phyloP scores from a whole-genome alignment of 2,888 invertebrate species.

The Baccha elongata region DNA sequence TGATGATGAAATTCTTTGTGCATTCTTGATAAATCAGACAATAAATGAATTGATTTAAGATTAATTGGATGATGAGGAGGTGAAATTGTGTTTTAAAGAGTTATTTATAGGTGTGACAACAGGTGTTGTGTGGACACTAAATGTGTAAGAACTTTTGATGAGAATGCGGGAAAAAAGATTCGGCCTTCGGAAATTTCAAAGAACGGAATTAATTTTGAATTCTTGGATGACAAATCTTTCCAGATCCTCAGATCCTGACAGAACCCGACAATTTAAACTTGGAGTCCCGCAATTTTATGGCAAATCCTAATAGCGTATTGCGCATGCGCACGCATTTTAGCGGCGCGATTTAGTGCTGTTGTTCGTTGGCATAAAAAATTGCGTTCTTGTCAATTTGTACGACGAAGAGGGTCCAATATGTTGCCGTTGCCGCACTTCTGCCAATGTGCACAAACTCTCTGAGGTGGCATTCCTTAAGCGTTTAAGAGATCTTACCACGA shows the following conservation, averaged over 20 bases:
- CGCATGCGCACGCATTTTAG: conserved; percentile 41
- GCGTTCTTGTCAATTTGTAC: conserved; percentile 46
- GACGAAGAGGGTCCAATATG: conserved; percentile 1
- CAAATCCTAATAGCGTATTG: conserved; percentile 10
- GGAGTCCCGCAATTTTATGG: background rate
- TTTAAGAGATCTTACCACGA: conserved; percentile 65
- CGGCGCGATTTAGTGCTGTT: conserved; percentile 51
- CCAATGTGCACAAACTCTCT: conserved; percentile 47
- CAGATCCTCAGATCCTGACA: too few species aligned
- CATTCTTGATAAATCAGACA: conserved; percentile 61
- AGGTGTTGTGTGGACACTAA: conserved; percentile 42
- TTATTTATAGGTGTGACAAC: conserved; percentile 33
- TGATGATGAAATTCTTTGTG: conserved; percentile 44
- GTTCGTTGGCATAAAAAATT: conserved; percentile 52
- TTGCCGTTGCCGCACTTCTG: background rate
- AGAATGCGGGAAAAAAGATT: background rate
- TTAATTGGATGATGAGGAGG: conserved; percentile 74
- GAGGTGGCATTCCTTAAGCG: conserved; percentile 72
- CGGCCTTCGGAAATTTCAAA: background rate
- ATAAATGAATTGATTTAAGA: conserved; percentile 75
- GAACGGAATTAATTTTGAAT: background rate
- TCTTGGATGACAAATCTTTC: background rate
- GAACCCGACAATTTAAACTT: too few species aligned
- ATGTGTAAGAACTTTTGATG: background rate
- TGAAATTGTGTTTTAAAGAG: conserved; percentile 21